A percentile compares a stretch with the other conserved stretches of the same genome.
Conservation (phyloP, 2,797 vertebrate genomes). For the Girardinus metallicus region DNA sequence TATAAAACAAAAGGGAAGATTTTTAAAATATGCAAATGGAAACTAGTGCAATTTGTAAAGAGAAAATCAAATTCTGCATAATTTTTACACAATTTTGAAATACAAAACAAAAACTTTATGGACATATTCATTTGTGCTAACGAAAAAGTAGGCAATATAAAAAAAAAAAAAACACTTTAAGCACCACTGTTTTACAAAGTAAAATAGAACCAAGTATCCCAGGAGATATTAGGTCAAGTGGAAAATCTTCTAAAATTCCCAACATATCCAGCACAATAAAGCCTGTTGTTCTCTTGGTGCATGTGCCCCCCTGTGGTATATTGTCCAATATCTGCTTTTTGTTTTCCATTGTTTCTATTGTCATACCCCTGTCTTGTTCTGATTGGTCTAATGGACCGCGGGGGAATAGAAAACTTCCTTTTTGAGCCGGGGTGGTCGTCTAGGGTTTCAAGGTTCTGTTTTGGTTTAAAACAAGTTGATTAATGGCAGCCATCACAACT, state of each 20-base stretch:
- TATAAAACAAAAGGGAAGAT: neutral
- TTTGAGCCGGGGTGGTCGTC: constrained; percentile 64
- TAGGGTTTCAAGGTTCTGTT: constrained; percentile 73
- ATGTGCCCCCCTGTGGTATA: constrained; percentile 57
- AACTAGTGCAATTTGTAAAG: neutral
- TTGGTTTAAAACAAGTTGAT: constrained; percentile 75
- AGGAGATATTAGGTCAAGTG: constrained; percentile 33
- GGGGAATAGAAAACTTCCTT: constrained; percentile 80
- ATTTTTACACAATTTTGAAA: neutral
- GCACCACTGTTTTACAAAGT: neutral
- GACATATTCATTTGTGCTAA: neutral
- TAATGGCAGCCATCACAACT: constrained; percentile 73
- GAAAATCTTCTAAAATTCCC: constrained; percentile 48
- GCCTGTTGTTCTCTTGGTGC: constrained; percentile 65
- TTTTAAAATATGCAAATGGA: neutral
- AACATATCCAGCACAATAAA: constrained; percentile 53
- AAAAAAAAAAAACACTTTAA: neutral
- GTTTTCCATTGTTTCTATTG: constrained; percentile 65
- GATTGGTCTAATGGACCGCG: constrained; percentile 73
- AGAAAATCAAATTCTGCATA: neutral
- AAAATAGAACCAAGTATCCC: constrained; percentile 43
- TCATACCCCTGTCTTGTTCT: constrained; percentile 44
- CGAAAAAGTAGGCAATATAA: neutral
- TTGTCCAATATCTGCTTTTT: constrained; percentile 62
- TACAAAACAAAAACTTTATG: neutral